Base-by-base conservation (phyloP, 2,113 vertebrate species). In the Cheilinus undulatus region DNA sequence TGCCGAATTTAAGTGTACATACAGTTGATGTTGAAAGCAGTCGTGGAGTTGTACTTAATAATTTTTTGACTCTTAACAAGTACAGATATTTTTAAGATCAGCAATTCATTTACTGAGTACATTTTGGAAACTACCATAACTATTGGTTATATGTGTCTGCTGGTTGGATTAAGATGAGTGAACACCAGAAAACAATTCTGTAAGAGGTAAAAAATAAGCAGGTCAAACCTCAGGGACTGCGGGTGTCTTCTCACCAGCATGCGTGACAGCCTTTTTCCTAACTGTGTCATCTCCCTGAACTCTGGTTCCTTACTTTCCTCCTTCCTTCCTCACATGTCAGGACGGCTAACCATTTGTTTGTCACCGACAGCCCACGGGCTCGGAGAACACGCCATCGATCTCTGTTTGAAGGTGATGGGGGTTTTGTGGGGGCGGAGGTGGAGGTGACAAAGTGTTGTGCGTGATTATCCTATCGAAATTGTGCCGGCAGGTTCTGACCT, bases 321-420 rank as follows among this genome's bases (percentile, higher is more conserved):
- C 54, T 54, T 66, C 69, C 38, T 59, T 43, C 40, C 24, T 19
- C 34, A 27, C 26, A 27, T 65, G 63, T 86, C 65, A 73, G 62
- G 32, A 65, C 61, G 64, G 52, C 76, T 74, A 49, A 60, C 61
- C 28, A 28, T 87, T 71, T 32, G 24, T 80, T 72, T 85, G 78
- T 86, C 82, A 74, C 65, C 2, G 20, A 42, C 71, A 50, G 23
- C 70, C 73, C 28, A 17, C 73, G 34, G 67, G 50, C 70, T 69
- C 12, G 7, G 36, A 42, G 48, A 77, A 82, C 71, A 65, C 70
- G 56, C 30, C 57, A 88, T 89, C 54, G 50, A 86, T 88, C 73
- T 79, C 72, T 20, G 48, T 53, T 56, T 14, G 9, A 58, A 76
- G 69, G 13, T 23, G 63, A 40, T 62, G 61, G 68, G 68, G 72